Evolutionary conservation across 2,797 vertebrate species (phyloP), one percentile per base, ranked within the genome.

Genomic region (Coregonus sp.): DNA sequence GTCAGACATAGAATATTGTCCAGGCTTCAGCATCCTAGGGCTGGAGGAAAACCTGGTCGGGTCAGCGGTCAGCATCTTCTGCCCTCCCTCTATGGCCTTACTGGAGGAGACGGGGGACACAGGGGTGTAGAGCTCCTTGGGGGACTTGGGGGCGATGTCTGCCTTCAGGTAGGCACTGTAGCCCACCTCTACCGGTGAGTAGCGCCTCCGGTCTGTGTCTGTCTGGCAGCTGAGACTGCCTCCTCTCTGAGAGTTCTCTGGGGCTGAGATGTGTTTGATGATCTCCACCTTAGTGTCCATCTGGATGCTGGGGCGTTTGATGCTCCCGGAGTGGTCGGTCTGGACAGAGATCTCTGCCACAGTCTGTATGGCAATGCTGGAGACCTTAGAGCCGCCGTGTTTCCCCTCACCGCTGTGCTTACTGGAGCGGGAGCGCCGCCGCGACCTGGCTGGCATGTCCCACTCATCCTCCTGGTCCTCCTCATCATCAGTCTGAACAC

Each of bases 301-400:
- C 81, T 95, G 94, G 70, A 98, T 73, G 68, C 95, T 96, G 76
- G 98, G 97, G 61, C 93, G 95, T 89, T 96, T 96, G 88, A 99
- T 96, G 65, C 94, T 95, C 86, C 98, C 98, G 50, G 97, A 96
- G 54, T 98, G 96, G 86, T 99, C 98, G 31, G 98, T 99, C 91
- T 99, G 98, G 59, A 99, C 98, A 67, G 98, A 99, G 85, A 98
- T 99, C 91, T 99, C 98, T 68, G 98, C 96, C 67, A 99, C 97
- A 66, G 98, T 99, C 91, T 99, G 98, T 78, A 99, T 96, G 18
- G 98, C 98, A 89, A 99, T 97, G 83, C 96, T 99, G 76, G 97
- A 95, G 51, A 99, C 96, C 88, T 97, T 98, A 69, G 96, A 96
- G 80, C 92, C 88, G 47, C 92, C 88, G 50, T 95, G 98, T 87